Evolutionary conservation across 2,113 vertebrate genomes (phyloP).

Genomic region (Zingel zingel): DNA sequence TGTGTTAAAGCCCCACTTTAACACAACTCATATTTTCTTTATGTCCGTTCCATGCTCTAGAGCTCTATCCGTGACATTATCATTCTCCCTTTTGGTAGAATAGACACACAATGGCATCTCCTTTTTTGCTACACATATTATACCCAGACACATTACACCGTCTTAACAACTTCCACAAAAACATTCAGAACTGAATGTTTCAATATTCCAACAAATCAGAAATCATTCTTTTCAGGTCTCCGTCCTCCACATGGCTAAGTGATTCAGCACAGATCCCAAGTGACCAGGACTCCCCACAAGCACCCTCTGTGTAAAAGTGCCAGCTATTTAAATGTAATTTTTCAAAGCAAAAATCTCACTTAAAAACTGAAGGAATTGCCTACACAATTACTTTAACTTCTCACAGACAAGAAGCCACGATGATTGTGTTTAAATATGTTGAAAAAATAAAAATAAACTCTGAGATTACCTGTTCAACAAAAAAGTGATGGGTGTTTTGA

Average conservation of each 20-base stretch:
- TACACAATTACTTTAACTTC: neutral
- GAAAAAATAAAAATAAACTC: neutral
- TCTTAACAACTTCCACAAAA: neutral
- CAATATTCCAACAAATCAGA: neutral
- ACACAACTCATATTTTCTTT: neutral
- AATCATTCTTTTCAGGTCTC: neutral
- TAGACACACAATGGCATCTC: neutral
- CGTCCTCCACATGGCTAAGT: neutral
- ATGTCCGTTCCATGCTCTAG: neutral
- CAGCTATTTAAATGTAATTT: neutral
- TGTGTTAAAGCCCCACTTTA: neutral
- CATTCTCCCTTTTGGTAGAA: neutral
- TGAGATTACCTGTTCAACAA: neutral
- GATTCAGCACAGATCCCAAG: neutral
- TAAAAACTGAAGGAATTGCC: neutral
- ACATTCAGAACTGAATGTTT: neutral
- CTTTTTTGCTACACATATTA: neutral
- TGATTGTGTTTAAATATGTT: neutral
- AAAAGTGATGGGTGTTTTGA: neutral
- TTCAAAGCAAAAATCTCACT: neutral
- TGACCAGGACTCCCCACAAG: neutral
- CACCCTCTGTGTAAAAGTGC: too few species aligned
- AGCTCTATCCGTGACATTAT: neutral
- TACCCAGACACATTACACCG: neutral
- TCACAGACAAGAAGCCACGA: neutral